phyloP scores from a whole-genome alignment of 1,140 invertebrate genomes.

The Potamilus streckersoni region DNA sequence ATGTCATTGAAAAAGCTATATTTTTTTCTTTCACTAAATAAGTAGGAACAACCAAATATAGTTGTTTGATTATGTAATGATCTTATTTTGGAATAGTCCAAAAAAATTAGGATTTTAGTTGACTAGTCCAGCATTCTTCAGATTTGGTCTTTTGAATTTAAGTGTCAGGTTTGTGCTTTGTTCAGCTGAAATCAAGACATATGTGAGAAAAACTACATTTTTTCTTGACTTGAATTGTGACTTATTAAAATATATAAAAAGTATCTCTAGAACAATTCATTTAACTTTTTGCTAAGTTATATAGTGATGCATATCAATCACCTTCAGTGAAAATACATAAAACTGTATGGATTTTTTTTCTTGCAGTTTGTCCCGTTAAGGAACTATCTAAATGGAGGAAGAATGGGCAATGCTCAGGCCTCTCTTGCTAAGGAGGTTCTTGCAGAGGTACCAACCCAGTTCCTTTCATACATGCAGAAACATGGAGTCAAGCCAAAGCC shows the following conservation, averaged over 20 bases:
- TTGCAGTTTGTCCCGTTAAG: slow-evolving; percentile 73
- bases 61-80: too few relatives aligned
- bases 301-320: not conserved
- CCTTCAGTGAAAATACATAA: not conserved
- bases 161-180: too few relatives aligned
- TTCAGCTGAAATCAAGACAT: too few relatives aligned
- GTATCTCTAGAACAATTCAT: not conserved
- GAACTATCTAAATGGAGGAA: slow-evolving; percentile 62
- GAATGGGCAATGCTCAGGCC: slow-evolving; percentile 50
- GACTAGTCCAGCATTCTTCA: too few relatives aligned
- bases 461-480: slow-evolving; percentile 74
- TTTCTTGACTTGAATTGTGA: not conserved
- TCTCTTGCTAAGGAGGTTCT: slow-evolving; percentile 74
- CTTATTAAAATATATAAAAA: not conserved
- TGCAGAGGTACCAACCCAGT: slow-evolving; percentile 75
- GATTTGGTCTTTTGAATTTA: too few relatives aligned
- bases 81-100: too few relatives aligned
- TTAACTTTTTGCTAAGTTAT: not conserved
- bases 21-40: too few relatives aligned
- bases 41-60: too few relatives aligned
- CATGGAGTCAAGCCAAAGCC: slow-evolving; percentile 68
- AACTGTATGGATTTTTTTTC: slow-evolving; percentile 2
- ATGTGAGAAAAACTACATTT: too few relatives aligned
- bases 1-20: too few relatives aligned
- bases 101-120: too few relatives aligned